Evolutionary conservation across 2,888 invertebrate genomes (phyloP), one percentile per base, ranked within the genome.

Genomic region (Platerodrilus igneus): DNA sequence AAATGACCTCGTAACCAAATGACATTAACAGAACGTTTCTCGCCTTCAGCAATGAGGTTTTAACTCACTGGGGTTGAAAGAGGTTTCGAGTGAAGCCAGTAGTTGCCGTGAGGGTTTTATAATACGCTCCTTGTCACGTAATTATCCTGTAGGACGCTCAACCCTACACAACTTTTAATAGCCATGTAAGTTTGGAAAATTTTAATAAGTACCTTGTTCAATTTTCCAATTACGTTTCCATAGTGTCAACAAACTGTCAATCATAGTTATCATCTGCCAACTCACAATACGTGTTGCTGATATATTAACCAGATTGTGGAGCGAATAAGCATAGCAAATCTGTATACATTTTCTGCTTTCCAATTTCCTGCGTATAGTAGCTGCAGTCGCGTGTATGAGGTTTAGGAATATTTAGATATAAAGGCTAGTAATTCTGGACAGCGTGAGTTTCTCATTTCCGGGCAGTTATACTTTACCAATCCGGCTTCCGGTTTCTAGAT

Each of bases 361-460:
- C 63, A 64, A 63, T 63, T 63, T 63, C 63, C 63, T 58, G 59
- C 52, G 54, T 60, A 40, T 55, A 57, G 43, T 39, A 33, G 45
- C 45, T 60, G 35, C 55, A 57, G 43, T 39, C 34, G 45, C 45
- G 42, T 35, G 45, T 41, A 30, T 34, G 43, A 49, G 52, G 51
- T 52, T 38, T 51, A 47, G 47, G 47, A 45, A 50, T 52, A 52
- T 52, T 51, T 51, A 51, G 51, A 50, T 47, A 44, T 41, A 43
- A 37, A 47, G 54, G 49, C 42, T 52, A 48, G 52, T 48, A 51
- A 53, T 57, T 55, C 56, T 53, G 56, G 52, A 47, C 53, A 50
- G 54, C 52, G 46, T 55, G 55, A 56, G 57, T 56, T 57, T 57
- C 60, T 62, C 59, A 62, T 62, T 62, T 62, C 62, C 62, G 59